phyloP scores from a whole-genome alignment of 2,888 invertebrate genomes.

The Parochlus steinenii region DNA sequence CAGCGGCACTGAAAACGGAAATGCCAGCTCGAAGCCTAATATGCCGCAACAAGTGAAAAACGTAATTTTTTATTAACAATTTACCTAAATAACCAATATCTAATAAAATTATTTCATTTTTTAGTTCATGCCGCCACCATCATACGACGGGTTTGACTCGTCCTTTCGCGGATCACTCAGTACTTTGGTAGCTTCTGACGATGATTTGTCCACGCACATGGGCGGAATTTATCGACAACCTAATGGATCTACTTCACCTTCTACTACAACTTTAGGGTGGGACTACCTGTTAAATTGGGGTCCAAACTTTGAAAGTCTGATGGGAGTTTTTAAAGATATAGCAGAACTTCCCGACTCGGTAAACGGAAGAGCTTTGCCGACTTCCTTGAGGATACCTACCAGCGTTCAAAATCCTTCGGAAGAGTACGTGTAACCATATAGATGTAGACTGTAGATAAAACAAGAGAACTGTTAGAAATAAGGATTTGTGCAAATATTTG shows the following conservation, averaged over 20 bases:
- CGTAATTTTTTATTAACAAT: conserved; percentile 21
- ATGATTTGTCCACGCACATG: conserved; percentile 68
- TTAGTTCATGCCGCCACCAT: conserved; percentile 55
- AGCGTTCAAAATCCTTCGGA: conserved; percentile 75
- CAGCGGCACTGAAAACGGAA: conserved; percentile 36
- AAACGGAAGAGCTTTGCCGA: conserved; percentile 42
- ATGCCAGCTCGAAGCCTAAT: conserved; percentile 22
- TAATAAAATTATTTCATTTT: conserved; percentile 16
- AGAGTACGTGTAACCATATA: conserved; percentile 55
- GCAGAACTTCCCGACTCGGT: conserved; percentile 81
- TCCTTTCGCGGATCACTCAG: conserved; percentile 88
- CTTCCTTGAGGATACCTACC: conserved; percentile 55
- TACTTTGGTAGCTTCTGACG: conserved; percentile 85
- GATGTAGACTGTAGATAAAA: not conserved
- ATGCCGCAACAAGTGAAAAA: conserved; percentile 22
- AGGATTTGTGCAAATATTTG: too few species aligned
- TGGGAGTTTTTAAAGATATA: conserved; percentile 92
- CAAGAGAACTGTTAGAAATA: too few species aligned
- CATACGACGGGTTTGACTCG: conserved; percentile 84
- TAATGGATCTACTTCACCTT: conserved; percentile 54
- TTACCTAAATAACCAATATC: conserved; percentile 19
- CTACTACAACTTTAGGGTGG: conserved; percentile 72
- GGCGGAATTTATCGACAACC: conserved; percentile 66
- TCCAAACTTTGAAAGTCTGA: conserved; percentile 86
- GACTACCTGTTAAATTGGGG: conserved; percentile 93